Conservation (phyloP, 2,888 invertebrate species). For the Brenthis ino region DNA sequence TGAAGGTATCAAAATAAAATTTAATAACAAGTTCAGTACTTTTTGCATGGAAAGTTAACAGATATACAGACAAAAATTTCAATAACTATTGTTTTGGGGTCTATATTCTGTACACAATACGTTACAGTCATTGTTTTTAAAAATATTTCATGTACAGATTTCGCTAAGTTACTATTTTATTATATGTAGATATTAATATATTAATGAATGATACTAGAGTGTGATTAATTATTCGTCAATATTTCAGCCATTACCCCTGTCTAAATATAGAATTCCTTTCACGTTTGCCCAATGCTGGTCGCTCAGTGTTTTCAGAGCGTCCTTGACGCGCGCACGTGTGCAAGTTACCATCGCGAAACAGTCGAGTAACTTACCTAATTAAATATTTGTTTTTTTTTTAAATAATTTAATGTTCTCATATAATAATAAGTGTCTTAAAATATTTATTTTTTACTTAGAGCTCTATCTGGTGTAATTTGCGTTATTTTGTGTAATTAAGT, state of each 20-base stretch:
- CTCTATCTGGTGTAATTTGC: background rate
- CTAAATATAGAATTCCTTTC: conserved; percentile 35
- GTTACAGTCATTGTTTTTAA: no score
- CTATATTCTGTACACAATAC: no score
- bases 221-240: conserved; percentile 3
- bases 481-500: background rate
- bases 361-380: background rate
- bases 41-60: no score
- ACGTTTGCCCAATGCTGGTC: conserved; percentile 17
- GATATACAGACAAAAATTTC: no score
- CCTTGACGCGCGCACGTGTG: conserved; percentile 32
- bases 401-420: background rate
- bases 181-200: no score
- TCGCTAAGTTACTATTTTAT: no score
- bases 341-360: background rate
- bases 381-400: background rate
- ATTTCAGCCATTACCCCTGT: conserved; percentile 28
- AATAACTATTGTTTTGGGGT: no score
- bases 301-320: conserved; percentile 35
- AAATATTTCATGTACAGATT: no score
- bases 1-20: no score
- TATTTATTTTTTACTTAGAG: background rate
- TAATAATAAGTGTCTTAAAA: background rate
- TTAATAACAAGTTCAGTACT: no score
- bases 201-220: no score